A percentile compares a stretch with the other conserved stretches of the same genome.
Conservation (phyloP, 2,113 vertebrate genomes). For the Erythrocercus mccallii region DNA sequence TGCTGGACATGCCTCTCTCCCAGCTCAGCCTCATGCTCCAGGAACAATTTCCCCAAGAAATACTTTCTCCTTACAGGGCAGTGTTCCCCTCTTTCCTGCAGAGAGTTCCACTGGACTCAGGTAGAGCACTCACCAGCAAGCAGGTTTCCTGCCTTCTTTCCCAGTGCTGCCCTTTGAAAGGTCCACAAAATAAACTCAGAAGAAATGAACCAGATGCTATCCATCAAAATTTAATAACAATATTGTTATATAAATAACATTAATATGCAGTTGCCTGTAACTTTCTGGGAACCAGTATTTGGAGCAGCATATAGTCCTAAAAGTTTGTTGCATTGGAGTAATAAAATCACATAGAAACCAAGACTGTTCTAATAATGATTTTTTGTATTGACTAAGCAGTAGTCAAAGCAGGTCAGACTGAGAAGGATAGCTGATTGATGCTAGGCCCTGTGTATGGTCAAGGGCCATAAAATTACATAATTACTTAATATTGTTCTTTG, state of each 20-base stretch:
- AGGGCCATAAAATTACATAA: neutral
- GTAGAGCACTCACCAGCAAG: neutral
- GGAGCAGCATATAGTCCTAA: neutral
- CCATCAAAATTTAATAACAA: conserved; percentile 64
- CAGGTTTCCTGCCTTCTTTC: neutral
- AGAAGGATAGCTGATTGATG: neutral
- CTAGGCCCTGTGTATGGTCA: neutral
- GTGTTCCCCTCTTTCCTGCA: neutral
- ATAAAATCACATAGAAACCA: neutral
- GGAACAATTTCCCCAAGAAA: neutral
- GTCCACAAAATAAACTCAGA: neutral
- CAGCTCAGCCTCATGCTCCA: neutral
- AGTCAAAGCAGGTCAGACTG: neutral
- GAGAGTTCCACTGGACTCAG: neutral
- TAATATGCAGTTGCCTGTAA: neutral
- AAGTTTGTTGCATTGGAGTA: neutral
- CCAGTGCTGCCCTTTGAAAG: neutral
- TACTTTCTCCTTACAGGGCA: neutral
- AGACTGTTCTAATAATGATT: neutral
- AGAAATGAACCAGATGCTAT: conserved; percentile 48
- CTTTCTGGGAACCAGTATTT: neutral
- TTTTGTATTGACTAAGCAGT: neutral
- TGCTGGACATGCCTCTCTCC: neutral
- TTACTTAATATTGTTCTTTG: neutral
- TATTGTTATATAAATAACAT: conserved; percentile 32